phyloP scores from a whole-genome alignment of 2,888 invertebrate species.

The Drosophila koepferae region DNA sequence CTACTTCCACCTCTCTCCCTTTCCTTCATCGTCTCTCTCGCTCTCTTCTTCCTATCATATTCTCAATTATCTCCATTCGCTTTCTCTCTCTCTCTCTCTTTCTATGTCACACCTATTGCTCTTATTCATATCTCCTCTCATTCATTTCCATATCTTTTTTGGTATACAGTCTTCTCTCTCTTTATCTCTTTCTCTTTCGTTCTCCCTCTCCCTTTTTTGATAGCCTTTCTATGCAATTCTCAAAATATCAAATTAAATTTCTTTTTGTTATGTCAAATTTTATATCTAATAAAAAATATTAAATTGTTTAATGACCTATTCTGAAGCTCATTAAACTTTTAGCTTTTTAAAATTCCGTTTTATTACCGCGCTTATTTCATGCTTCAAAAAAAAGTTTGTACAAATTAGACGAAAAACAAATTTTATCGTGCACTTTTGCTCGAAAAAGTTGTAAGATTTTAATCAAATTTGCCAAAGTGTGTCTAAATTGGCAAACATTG shows the following conservation, averaged over 20 bases:
- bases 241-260: not conserved
- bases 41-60: too few relatives aligned
- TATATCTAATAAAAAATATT: not conserved
- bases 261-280: not conserved
- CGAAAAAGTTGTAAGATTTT: conserved; percentile 62
- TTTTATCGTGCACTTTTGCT: conserved; percentile 33
- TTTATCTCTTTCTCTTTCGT: too few relatives aligned
- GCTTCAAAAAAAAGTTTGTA: conserved; percentile 49
- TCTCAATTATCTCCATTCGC: too few relatives aligned
- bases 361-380: conserved; percentile 14
- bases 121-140: not conserved
- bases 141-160: not conserved
- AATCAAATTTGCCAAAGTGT: conserved; percentile 80
- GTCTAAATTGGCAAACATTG: conserved; percentile 73
- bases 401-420: conserved; percentile 58
- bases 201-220: too few relatives aligned
- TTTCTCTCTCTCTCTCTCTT: not conserved
- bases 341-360: conserved; percentile 10
- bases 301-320: conserved; percentile 2
- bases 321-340: conserved; percentile 1
- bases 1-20: too few relatives aligned
- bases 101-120: not conserved
- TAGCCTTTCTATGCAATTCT: not conserved
- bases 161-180: not conserved
- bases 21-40: too few relatives aligned